phyloP scores from a whole-genome alignment of 2,797 vertebrate genomes.

The Micropoecilia bifurca region DNA sequence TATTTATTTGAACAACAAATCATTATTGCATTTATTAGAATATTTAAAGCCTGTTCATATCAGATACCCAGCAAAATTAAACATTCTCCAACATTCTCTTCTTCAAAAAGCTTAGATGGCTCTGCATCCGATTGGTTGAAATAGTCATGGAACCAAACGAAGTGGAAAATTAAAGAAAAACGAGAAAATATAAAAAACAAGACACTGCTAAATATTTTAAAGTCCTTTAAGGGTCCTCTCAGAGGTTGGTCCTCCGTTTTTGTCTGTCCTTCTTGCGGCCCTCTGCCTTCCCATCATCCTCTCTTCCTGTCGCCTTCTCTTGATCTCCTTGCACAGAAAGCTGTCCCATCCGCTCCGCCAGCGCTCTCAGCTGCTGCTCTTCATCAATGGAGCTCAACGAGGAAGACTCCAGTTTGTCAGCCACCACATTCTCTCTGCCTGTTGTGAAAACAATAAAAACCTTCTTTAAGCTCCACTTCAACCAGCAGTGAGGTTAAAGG shows the following conservation, averaged over 20 bases:
- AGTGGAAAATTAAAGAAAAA: not conserved
- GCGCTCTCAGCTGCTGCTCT: slow-evolving; percentile 18
- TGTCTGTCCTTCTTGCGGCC: not conserved
- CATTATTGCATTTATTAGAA: not conserved
- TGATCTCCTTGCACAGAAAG: slow-evolving; percentile 46
- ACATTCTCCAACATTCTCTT: not conserved
- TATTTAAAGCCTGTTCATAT: not conserved
- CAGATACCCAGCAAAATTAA: not conserved
- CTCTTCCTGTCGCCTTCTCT: slow-evolving; percentile 5
- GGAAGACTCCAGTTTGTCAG: not conserved
- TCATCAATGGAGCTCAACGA: slow-evolving; percentile 28
- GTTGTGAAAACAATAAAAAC: slow-evolving; percentile 1
- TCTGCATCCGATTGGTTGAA: not conserved
- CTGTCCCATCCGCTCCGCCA: slow-evolving; percentile 69
- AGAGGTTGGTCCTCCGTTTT: slow-evolving; percentile 19
- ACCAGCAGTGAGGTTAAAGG: not conserved
- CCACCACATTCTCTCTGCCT: slow-evolving; percentile 9
- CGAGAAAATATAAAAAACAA: not conserved
- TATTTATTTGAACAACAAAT: not conserved
- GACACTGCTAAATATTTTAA: not conserved
- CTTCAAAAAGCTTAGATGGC: not conserved
- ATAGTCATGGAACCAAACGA: not conserved
- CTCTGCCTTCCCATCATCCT: not conserved
- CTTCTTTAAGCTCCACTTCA: not conserved
- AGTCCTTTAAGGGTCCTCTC: slow-evolving; percentile 54